phyloP scores from a whole-genome alignment of 1,140 invertebrate species.

The Phymorhynchus buccinoides region DNA sequence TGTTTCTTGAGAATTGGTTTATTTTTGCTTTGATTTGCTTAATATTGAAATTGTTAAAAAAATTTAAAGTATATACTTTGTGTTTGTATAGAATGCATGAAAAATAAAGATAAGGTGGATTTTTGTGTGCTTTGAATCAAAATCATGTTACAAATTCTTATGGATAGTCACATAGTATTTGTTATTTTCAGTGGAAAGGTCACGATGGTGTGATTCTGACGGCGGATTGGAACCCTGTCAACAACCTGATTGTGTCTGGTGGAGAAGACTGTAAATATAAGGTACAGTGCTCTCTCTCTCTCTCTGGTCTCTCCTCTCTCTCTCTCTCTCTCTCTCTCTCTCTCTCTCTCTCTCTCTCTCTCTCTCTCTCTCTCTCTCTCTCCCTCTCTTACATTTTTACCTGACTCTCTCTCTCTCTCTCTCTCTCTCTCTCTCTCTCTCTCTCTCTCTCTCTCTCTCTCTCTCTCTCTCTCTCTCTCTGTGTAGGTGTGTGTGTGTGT shows the following conservation, averaged over 20 bases:
- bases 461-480: neutral
- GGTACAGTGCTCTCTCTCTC: conserved; percentile 65
- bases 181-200: conserved; percentile 85
- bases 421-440: neutral
- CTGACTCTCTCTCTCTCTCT: neutral
- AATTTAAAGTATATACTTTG: too few species aligned
- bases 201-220: conserved; percentile 93
- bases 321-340: neutral
- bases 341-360: neutral
- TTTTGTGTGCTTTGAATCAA: too few species aligned
- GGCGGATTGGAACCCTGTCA: conserved; percentile 90
- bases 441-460: neutral
- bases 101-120: too few species aligned
- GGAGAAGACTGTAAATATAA: conserved; percentile 97
- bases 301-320: too few species aligned
- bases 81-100: too few species aligned
- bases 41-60: too few species aligned
- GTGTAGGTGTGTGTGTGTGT: neutral
- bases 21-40: too few species aligned
- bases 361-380: neutral
- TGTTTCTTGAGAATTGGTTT: too few species aligned
- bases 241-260: conserved; percentile 91
- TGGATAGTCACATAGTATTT: too few species aligned
- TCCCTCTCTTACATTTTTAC: too few species aligned
- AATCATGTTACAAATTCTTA: too few species aligned